phyloP scores from a whole-genome alignment of 2,888 invertebrate genomes.

The Listrodromus nycthemerus region DNA sequence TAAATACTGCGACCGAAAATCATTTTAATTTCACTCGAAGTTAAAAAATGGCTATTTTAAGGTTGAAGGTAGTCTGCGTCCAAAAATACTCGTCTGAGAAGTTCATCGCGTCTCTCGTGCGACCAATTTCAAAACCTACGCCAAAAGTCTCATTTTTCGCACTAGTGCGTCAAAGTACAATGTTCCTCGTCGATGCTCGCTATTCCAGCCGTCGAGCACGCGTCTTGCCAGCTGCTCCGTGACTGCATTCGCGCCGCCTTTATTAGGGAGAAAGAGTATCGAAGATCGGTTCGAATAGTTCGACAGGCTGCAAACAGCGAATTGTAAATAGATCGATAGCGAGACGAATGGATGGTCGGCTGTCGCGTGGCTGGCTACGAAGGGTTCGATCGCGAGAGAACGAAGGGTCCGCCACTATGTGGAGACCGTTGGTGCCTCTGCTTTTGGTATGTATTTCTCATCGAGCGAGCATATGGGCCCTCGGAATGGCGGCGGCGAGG shows the following conservation, averaged over 20 bases:
- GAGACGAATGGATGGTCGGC: constrained; percentile 34
- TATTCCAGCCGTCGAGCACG: neutral
- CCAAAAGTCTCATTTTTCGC: too few species aligned
- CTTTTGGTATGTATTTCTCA: constrained; percentile 5
- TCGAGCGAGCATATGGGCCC: constrained; percentile 61
- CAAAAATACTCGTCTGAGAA: too few species aligned
- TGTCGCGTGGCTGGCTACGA: constrained; percentile 26
- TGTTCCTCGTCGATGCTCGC: neutral
- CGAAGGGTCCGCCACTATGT: constrained; percentile 12
- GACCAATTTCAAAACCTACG: too few species aligned
- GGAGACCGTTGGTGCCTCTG: constrained; percentile 6
- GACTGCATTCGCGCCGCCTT: neutral
- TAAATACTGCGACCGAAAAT: neutral
- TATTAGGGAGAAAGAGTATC: neutral
- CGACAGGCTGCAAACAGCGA: constrained; percentile 6
- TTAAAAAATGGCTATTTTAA: too few species aligned
- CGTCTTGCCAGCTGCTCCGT: neutral
- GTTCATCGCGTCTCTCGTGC: too few species aligned
- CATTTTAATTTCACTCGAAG: too few species aligned
- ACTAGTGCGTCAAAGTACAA: too few species aligned
- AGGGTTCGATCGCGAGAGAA: constrained; percentile 16
- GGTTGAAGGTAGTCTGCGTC: too few species aligned
- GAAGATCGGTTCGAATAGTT: neutral
- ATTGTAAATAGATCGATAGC: constrained; percentile 10
- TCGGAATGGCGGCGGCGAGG: constrained; percentile 41